phyloP scores from a whole-genome alignment of 2,113 vertebrate species.

The Galemys pyrenaicus region DNA sequence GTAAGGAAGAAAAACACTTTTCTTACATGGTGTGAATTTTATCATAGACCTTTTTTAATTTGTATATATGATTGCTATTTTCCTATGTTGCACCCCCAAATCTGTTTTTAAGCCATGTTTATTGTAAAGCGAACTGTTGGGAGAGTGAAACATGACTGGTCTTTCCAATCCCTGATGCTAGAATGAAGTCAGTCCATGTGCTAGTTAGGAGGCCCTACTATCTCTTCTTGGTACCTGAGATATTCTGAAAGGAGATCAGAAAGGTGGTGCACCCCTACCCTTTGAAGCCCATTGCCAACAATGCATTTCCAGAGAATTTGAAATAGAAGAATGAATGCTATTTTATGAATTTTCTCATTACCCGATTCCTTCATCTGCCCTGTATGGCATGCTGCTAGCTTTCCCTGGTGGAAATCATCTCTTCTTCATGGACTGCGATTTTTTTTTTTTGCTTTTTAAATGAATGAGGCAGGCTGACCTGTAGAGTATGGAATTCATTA shows the following conservation, averaged over 20 bases:
- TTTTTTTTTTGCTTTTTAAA: slow-evolving; percentile 54
- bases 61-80: not conserved
- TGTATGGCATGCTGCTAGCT: accelerated
- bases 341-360: not conserved
- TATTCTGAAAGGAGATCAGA: not conserved
- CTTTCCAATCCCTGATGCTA: not conserved
- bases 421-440: slow-evolving; percentile 39
- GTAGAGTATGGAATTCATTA: slow-evolving; percentile 75
- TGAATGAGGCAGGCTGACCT: slow-evolving; percentile 58
- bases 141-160: not conserved
- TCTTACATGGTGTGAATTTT: slow-evolving; percentile 28
- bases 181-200: not conserved
- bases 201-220: not conserved
- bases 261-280: not conserved
- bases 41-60: not conserved
- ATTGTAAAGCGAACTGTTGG: not conserved
- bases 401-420: not conserved
- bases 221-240: not conserved
- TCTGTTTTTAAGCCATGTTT: not conserved
- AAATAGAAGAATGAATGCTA: not conserved
- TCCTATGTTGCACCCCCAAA: not conserved
- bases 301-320: not conserved
- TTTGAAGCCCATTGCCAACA: not conserved
- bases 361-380: not conserved
- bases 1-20: not conserved